Evolutionary conservation across 2,113 vertebrate species (phyloP).

Genomic region (Loxodonta africana): DNA sequence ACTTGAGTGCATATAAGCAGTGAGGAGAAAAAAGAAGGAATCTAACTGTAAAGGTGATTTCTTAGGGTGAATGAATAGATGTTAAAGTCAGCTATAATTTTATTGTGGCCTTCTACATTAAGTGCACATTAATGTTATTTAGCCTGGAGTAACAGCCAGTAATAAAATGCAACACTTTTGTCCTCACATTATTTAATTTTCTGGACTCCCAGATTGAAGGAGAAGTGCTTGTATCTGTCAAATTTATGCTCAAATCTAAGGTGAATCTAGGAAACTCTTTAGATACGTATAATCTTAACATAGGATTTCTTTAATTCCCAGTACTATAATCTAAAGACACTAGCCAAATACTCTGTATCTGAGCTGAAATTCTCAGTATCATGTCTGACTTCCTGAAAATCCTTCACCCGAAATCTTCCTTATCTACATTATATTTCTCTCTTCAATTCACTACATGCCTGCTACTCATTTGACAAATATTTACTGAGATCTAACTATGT

Average conservation of each 20-base stretch:
- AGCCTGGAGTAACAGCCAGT: background rate
- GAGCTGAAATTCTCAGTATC: background rate
- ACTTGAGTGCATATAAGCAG: background rate
- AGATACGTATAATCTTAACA: background rate
- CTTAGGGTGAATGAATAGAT: background rate
- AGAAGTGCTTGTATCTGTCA: background rate
- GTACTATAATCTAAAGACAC: background rate
- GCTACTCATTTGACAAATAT: background rate
- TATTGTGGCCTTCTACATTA: background rate
- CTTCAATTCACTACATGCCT: background rate
- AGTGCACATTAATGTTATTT: background rate
- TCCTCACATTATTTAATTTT: background rate
- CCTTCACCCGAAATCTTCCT: background rate
- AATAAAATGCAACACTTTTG: background rate
- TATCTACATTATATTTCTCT: background rate
- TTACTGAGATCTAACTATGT: background rate
- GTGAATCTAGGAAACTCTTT: background rate
- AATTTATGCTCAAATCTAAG: background rate
- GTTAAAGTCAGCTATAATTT: background rate
- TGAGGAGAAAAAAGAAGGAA: background rate
- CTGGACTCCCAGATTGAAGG: background rate
- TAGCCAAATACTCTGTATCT: background rate
- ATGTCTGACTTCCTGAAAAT: background rate
- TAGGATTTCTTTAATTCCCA: background rate
- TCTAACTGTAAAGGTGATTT: background rate